These are phyloP conservation scores for Colossoma macropomum DNA, from an alignment of 2,113 vertebrate genomes.

Conservation along the genomic window DNA sequence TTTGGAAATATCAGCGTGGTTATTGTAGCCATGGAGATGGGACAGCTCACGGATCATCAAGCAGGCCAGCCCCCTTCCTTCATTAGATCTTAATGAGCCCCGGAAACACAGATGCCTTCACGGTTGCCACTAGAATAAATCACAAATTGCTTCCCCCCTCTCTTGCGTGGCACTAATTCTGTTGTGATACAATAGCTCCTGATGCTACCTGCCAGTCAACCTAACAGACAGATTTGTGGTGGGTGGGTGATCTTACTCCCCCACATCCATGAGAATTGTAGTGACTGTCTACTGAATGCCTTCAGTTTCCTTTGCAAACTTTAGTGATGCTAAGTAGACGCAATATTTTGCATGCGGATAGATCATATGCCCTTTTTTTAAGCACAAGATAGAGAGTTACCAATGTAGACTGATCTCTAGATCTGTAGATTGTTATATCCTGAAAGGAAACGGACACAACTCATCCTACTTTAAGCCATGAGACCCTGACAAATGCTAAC, in stretches of 20 bases:
- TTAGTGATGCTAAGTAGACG: too few relatives aligned
- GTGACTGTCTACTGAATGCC: neutral
- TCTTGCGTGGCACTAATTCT: neutral
- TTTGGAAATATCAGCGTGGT: constrained; percentile 59
- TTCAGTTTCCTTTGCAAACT: neutral
- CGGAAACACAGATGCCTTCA: neutral
- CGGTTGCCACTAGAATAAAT: constrained; percentile 2
- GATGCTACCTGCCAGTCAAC: neutral
- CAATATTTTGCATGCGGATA: too few relatives aligned
- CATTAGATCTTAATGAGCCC: constrained; percentile 42
- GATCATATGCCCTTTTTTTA: too few relatives aligned
- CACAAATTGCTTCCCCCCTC: neutral
- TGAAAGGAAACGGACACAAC: neutral
- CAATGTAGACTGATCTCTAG: neutral
- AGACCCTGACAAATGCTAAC: constrained; percentile 30
- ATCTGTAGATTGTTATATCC: neutral
- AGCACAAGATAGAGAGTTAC: neutral
- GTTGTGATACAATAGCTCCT: neutral
- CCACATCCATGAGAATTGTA: neutral
- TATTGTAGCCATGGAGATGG: constrained; percentile 54
- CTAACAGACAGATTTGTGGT: neutral
- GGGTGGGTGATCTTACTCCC: neutral
- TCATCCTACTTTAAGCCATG: neutral
- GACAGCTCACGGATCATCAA: constrained; percentile 25
- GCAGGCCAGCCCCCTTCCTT: constrained; percentile 35